A percentile compares a stretch with the other conserved stretches of the same genome.
Conservation (phyloP, 2,113 vertebrate genomes). For the Irena cyanogastra region DNA sequence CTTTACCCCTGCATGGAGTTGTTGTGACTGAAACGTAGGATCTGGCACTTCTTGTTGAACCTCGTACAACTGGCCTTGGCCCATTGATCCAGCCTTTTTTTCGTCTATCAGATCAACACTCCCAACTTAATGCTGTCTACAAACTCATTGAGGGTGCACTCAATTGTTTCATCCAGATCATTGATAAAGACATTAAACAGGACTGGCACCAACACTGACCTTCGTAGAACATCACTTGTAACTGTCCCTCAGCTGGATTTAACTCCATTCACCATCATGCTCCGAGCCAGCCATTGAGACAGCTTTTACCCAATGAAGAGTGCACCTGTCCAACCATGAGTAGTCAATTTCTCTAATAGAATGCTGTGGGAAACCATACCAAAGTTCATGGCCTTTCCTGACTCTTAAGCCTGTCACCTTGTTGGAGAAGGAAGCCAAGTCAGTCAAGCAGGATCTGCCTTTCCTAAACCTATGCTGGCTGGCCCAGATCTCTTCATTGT, state of each 20-base stretch:
- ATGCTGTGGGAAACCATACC: not conserved
- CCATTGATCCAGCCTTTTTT: not conserved
- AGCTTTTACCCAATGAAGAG: not conserved
- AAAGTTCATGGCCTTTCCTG: not conserved
- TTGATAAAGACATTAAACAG: not conserved
- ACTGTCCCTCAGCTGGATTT: not conserved
- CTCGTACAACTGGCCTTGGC: not conserved
- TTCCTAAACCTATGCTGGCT: not conserved
- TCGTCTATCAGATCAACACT: not conserved
- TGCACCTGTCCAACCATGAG: not conserved
- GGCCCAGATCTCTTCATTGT: not conserved
- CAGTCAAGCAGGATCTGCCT: not conserved
- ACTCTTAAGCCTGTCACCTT: not conserved
- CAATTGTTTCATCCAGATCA: not conserved
- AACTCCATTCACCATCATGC: not conserved
- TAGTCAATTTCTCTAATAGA: not conserved
- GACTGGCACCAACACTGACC: not conserved
- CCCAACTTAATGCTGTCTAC: not conserved
- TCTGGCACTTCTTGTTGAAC: not conserved
- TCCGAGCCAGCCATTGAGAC: not conserved
- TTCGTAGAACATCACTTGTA: not conserved
- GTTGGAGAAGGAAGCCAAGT: not conserved
- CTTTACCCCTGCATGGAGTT: not conserved
- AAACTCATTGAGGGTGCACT: not conserved
- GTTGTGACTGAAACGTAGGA: not conserved